Evolutionary conservation across 35 echinoderm and acorn worm genomes (phyloP).

Genomic region (Lytechinus pictus): DNA sequence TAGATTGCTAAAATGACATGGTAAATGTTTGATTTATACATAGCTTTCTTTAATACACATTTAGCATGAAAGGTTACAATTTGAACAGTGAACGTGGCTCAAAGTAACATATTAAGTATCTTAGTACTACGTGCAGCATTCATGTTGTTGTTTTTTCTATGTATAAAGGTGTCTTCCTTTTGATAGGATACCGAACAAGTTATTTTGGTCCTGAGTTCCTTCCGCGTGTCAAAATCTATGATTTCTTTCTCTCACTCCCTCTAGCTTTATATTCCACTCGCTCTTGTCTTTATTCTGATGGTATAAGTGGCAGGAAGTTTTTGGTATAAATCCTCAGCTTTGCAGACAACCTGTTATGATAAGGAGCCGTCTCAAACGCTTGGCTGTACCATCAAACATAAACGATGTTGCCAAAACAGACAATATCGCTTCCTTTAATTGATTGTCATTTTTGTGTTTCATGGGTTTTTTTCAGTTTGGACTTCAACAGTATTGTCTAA

Average conservation of each 20-base stretch:
- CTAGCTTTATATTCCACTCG: too few species aligned
- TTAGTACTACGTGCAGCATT: neutral
- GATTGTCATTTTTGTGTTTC: neutral
- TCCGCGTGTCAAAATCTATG: constrained; percentile 22
- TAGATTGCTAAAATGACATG: too few species aligned
- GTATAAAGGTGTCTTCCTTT: neutral
- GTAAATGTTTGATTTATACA: too few species aligned
- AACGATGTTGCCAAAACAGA: constrained; percentile 39
- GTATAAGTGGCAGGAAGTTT: constrained; percentile 23
- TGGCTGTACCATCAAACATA: neutral
- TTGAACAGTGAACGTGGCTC: too few species aligned
- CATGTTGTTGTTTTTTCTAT: neutral
- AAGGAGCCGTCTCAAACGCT: neutral
- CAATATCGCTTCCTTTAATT: constrained; percentile 21
- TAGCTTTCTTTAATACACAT: too few species aligned
- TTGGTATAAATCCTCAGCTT: constrained; percentile 24
- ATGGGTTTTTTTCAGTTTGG: neutral
- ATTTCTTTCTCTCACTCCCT: neutral
- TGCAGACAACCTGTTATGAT: constrained; percentile 31
- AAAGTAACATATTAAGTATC: neutral
- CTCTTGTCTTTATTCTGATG: neutral
- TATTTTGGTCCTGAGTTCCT: constrained; percentile 20
- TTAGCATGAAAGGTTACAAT: too few species aligned
- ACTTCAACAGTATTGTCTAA: neutral
- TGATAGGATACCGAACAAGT: constrained; percentile 18